Base-by-base conservation (phyloP, 2,113 vertebrate genomes). In the Paedocypris sp. region DNA sequence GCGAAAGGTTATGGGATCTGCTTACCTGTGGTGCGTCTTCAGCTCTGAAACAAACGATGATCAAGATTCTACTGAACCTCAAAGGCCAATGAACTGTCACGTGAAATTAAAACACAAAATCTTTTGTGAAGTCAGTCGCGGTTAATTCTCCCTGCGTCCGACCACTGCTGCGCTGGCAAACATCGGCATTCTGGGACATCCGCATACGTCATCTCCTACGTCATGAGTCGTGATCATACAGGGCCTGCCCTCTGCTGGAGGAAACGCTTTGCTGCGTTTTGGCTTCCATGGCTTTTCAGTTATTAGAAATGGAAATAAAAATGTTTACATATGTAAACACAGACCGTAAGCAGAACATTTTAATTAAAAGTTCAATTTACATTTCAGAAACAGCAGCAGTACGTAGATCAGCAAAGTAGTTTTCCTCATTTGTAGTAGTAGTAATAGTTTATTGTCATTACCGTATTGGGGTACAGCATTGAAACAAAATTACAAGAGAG, bases 161-260 rank as follows among this genome's bases (percentile, higher is more conserved):
- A n/a, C 32, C 50, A 26, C 20, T 53, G 50, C 33, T 53, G 19
- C 33, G 50, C 50, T 53, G 50, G 50, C 50, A 53, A n/a, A 53
- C 50, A 38, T 31, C 50, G 50, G 50, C 50, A 53, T 53, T 53
- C 50, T 53, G 50, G 50, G 50, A 53, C 50, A 38, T 53, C 50
- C 33, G 32, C 13, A 8, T 10, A 33, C 33, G 20, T 36, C 50
- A 35, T 16, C 20, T 19, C 33, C 2, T 23, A 18, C 16, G 48
- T 50, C 29, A 4, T 3, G 4, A 35, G 29, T 36, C 29, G 29
- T 35, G 18, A 22, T 23, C 5, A 2, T 10, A 12, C 10, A 4
- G 39, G 4, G n/a, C 3, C 12, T 7, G 13, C 35, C 13, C 39
- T 18, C 39, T 42, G 41, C 3, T 12, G 42, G 20, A 25, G 25